A percentile compares a stretch with the other conserved stretches of the same genome.
These are phyloP conservation scores for Linyphia triangularis DNA, from an alignment of 2,888 invertebrate genomes.

Conservation along the genomic window DNA sequence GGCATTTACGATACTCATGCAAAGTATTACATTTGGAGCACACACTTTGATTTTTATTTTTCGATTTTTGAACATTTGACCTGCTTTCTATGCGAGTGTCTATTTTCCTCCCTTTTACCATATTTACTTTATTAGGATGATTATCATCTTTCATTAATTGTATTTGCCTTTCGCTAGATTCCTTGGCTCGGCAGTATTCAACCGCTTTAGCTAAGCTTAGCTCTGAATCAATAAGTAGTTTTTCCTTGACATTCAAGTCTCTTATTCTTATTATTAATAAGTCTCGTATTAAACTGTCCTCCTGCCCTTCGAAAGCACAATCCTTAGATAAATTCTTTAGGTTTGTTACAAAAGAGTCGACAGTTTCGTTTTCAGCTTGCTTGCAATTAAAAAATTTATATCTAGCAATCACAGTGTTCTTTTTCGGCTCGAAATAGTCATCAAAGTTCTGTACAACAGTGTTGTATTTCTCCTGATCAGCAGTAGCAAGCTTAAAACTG, in stretches of 20 bases:
- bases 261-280: not conserved
- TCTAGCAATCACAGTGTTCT: not conserved
- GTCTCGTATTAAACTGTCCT: not conserved
- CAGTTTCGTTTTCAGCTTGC: not conserved
- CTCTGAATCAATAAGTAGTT: not conserved
- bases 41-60: not conserved
- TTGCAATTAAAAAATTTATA: not conserved
- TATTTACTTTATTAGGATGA: not conserved
- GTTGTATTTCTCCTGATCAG: not conserved
- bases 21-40: not conserved
- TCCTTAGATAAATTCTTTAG: not conserved
- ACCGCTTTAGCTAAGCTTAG: not conserved
- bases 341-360: not conserved
- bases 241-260: not conserved
- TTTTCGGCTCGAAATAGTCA: not conserved
- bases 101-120: not conserved
- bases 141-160: not conserved
- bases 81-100: not conserved
- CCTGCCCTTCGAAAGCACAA: not conserved
- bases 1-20: not conserved
- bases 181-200: not conserved
- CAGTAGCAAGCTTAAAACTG: not conserved
- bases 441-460: not conserved
- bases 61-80: not conserved
- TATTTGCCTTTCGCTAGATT: not conserved